Evolutionary conservation across 2,797 vertebrate genomes (phyloP), one percentile per base, ranked within the genome.

Genomic region (Rhyacichthys aspro): DNA sequence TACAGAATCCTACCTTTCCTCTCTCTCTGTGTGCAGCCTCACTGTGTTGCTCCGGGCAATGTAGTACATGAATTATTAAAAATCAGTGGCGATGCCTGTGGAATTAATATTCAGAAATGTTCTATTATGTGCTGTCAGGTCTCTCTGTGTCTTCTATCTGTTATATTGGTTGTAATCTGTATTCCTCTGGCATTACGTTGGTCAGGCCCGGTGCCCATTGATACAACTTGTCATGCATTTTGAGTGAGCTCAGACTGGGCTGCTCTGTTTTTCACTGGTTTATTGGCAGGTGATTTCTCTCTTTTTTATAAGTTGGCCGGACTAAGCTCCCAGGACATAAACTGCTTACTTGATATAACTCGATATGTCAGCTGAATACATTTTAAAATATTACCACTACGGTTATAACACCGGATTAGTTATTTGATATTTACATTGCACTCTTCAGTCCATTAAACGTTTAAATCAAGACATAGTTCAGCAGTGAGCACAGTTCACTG

Each of bases 11-110:
- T 60, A 53, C 55, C 62, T 23, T 60, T 72, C 61, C 33, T 14
- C 57, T 74, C 16, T 18, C 32, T 45, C 53, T 32, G 32, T 60
- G 12, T 67, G 57, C 58, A 56, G 68, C 65, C 65, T 53, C 64
- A 36, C 46, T 58, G 72, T 47, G 60, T 67, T 1, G 80, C 90
- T 81, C 70, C 58, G 68, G 85, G 90, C 81, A 70, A 79, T 84
- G 74, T 79, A 55, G 63, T 64, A 54, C 48, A 90, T 92, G 71
- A 91, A 91, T 91, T 87, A 92, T 91, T 91, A 67, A 85, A 85
- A 84, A 81, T 83, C 72, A 67, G 64, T 43, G 56, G 73, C 54
- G 55, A 52, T 52, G 60, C 72, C 70, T 63, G 66, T 57, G 36
- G 56, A 79, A 89, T 89, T 77, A 83, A 88, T 88, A 91, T 91